Evolutionary conservation across 1,140 invertebrate species (phyloP).

Genomic region (Dermatophagoides farinae): DNA sequence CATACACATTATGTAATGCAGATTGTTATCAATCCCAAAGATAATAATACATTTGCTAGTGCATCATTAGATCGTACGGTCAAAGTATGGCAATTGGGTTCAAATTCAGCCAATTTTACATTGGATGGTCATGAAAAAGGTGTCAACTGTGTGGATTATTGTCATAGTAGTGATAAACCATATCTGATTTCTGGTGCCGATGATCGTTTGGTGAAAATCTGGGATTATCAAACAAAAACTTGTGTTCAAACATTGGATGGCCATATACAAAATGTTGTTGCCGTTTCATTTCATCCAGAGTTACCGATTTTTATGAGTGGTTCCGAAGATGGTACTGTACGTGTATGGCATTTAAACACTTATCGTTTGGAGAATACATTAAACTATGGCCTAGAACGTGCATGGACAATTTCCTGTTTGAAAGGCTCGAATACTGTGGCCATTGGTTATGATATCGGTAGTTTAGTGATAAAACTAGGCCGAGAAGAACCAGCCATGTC

Average conservation of each 20-base stretch:
- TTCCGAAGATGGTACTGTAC: slow-evolving; percentile 86
- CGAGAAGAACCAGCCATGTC: slow-evolving; percentile 95
- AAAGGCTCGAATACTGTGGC: slow-evolving; percentile 91
- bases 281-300: slow-evolving; percentile 80
- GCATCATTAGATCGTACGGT: slow-evolving; percentile 91
- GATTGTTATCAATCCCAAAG: slow-evolving; percentile 97
- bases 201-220: slow-evolving; percentile 90
- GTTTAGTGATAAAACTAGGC: slow-evolving; percentile 89
- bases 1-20: slow-evolving; percentile 99
- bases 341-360: slow-evolving; percentile 95
- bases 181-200: slow-evolving; percentile 98
- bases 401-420: slow-evolving; percentile 90
- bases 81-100: slow-evolving; percentile 95
- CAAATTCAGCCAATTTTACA: slow-evolving; percentile 90
- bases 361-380: slow-evolving; percentile 86
- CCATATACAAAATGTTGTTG: slow-evolving; percentile 86
- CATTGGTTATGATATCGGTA: slow-evolving; percentile 94
- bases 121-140: slow-evolving; percentile 96
- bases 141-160: slow-evolving; percentile 97
- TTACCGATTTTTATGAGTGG: slow-evolving; percentile 90
- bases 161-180: slow-evolving; percentile 98
- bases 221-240: slow-evolving; percentile 98
- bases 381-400: slow-evolving; percentile 92
- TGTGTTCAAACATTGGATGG: slow-evolving; percentile 96
- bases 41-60: slow-evolving; percentile 99